Evolutionary conservation across 1,140 invertebrate genomes (phyloP).

Genomic region (Bilobella aurantiaca): DNA sequence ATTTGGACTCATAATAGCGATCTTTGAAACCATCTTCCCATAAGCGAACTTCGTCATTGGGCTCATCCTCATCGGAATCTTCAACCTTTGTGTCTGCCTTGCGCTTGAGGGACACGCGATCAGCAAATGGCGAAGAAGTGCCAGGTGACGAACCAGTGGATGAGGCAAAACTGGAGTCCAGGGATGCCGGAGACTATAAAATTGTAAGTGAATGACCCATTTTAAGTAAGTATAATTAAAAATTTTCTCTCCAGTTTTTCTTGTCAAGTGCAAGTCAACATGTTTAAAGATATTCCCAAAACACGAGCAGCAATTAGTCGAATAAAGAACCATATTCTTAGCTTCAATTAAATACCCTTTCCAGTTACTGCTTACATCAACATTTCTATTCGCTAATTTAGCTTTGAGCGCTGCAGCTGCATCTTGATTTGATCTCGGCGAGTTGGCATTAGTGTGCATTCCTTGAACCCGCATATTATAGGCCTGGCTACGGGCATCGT

Average conservation of each 20-base stretch:
- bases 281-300: too few species aligned
- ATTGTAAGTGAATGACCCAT: too few species aligned
- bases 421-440: conserved; percentile 33
- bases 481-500: conserved; percentile 40
- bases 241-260: too few species aligned
- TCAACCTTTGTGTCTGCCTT: conserved; percentile 43
- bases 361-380: background rate
- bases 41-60: conserved; percentile 84
- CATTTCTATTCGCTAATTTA: conserved; percentile 34
- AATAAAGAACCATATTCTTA: too few species aligned
- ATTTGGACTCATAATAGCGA: conserved; percentile 94
- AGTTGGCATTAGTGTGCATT: conserved; percentile 28
- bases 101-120: background rate
- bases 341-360: too few species aligned
- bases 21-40: conserved; percentile 98
- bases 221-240: too few species aligned
- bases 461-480: conserved; percentile 39
- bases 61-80: conserved; percentile 53
- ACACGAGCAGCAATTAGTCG: too few species aligned
- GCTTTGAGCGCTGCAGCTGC: conserved; percentile 37
- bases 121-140: background rate
- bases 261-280: too few species aligned
- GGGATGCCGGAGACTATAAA: conserved; percentile 3
- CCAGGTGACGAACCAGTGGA: conserved; percentile 6
- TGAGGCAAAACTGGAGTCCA: conserved; percentile 9